These are phyloP conservation scores for Henricia sp. DNA, from an alignment of 53 echinoderm and acorn worm species.

Conservation along the genomic window DNA sequence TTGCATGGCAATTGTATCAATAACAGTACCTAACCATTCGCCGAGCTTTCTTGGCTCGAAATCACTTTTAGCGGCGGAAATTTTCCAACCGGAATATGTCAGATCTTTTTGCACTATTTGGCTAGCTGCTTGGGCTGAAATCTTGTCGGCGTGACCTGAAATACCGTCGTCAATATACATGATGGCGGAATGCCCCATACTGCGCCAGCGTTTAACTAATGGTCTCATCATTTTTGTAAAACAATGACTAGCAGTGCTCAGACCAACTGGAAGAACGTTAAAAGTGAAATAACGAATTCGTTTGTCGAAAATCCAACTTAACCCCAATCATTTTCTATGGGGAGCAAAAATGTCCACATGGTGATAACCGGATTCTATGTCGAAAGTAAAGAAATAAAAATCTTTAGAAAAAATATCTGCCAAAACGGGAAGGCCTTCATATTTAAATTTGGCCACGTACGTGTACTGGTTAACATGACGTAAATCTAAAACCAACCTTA, in stretches of 20 bases:
- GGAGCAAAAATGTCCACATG: slow-evolving; percentile 34
- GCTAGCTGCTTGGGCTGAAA: slow-evolving; percentile 52
- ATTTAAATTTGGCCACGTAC: slow-evolving; percentile 7
- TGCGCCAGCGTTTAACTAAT: slow-evolving; percentile 17
- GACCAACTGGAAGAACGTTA: slow-evolving; percentile 9
- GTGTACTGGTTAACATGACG: slow-evolving; percentile 45
- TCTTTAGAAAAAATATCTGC: slow-evolving; percentile 27
- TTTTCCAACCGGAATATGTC: slow-evolving; percentile 37
- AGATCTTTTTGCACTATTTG: slow-evolving; percentile 44
- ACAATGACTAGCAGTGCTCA: slow-evolving; percentile 25
- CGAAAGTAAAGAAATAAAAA: slow-evolving; percentile 33
- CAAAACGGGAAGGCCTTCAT: slow-evolving; percentile 17
- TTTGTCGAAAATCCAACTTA: slow-evolving; percentile 19
- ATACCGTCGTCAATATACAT: slow-evolving; percentile 51
- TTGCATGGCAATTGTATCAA: slow-evolving; percentile 57
- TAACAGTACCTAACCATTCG: slow-evolving; percentile 44
- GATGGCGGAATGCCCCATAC: slow-evolving; percentile 24
- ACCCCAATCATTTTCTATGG: slow-evolving; percentile 34
- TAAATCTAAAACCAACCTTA: slow-evolving; percentile 42
- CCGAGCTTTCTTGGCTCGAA: slow-evolving; percentile 34
- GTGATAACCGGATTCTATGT: slow-evolving; percentile 44
- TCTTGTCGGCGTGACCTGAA: slow-evolving; percentile 44
- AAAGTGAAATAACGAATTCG: slow-evolving; percentile 24
- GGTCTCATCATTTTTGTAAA: slow-evolving; percentile 19
- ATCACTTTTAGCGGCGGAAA: slow-evolving; percentile 38